phyloP scores from a whole-genome alignment of 1,140 invertebrate genomes.

The Streblospio benedicti region DNA sequence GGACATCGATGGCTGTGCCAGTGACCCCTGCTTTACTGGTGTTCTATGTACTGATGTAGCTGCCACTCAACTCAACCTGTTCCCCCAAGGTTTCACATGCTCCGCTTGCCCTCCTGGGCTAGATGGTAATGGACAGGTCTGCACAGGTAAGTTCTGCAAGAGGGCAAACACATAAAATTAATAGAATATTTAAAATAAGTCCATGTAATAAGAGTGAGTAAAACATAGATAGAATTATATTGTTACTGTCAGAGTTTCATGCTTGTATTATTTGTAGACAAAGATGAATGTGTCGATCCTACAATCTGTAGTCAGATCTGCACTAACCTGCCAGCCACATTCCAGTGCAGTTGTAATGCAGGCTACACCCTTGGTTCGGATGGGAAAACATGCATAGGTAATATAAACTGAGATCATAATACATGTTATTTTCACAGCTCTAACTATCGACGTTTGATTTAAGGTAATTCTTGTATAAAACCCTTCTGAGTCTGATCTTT shows the following conservation, averaged over 20 bases:
- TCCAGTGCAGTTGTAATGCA: neutral
- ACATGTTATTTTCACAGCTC: too few relatives aligned
- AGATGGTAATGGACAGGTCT: neutral
- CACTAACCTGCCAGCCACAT: neutral
- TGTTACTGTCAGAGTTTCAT: too few relatives aligned
- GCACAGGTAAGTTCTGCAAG: constrained; percentile 6
- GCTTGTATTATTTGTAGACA: too few relatives aligned
- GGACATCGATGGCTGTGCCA: neutral
- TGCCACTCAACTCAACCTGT: neutral
- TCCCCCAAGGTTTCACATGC: constrained; percentile 1
- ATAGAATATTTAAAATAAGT: too few relatives aligned
- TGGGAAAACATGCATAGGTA: neutral
- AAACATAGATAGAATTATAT: too few relatives aligned
- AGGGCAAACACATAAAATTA: too few relatives aligned
- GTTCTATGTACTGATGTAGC: constrained; percentile 3
- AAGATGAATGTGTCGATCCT: neutral
- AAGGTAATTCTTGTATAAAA: too few relatives aligned
- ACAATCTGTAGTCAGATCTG: neutral
- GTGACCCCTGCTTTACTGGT: neutral
- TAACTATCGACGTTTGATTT: too few relatives aligned
- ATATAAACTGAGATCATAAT: too few relatives aligned
- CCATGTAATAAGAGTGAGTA: too few relatives aligned
- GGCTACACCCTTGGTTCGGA: constrained; percentile 1
- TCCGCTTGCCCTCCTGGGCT: neutral
- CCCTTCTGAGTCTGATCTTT: too few relatives aligned